A percentile compares a stretch with the other conserved stretches of the same genome.
phyloP scores from a whole-genome alignment of 2,113 vertebrate genomes.

The Puffinus mauretanicus region DNA sequence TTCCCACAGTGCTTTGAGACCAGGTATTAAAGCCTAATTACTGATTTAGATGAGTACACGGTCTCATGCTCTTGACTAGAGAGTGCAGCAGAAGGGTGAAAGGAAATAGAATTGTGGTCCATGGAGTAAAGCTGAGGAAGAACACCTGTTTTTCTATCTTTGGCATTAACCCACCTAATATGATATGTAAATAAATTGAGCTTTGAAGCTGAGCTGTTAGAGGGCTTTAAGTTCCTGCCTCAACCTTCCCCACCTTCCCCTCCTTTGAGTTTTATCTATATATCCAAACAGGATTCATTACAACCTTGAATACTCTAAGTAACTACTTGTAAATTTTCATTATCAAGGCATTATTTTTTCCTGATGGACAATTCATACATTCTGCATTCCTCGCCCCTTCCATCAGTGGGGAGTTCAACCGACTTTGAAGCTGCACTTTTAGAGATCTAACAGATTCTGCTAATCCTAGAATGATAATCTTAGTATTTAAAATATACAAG shows the following conservation, averaged over 20 bases:
- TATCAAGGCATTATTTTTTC: background rate
- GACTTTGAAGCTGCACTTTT: background rate
- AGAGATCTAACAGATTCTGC: background rate
- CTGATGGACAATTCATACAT: accelerated
- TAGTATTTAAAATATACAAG: background rate
- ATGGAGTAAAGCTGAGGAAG: background rate
- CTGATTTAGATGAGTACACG: background rate
- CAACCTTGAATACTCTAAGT: background rate
- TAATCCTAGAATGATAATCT: background rate
- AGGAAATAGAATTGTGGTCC: background rate
- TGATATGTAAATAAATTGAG: background rate
- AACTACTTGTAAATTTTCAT: background rate
- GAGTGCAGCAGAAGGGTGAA: background rate
- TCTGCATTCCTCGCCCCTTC: background rate
- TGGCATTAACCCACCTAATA: background rate
- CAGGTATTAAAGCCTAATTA: background rate
- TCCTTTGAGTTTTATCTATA: background rate
- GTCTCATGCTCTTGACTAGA: background rate
- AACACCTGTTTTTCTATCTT: background rate
- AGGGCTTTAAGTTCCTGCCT: background rate
- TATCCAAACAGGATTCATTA: background rate
- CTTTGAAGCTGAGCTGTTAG: background rate
- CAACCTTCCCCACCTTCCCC: background rate
- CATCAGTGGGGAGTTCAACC: background rate
- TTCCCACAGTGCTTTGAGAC: background rate